A percentile compares a stretch with the other conserved stretches of the same genome.
Evolutionary conservation across 2,113 vertebrate genomes (phyloP).

Genomic region (Limanda limanda): DNA sequence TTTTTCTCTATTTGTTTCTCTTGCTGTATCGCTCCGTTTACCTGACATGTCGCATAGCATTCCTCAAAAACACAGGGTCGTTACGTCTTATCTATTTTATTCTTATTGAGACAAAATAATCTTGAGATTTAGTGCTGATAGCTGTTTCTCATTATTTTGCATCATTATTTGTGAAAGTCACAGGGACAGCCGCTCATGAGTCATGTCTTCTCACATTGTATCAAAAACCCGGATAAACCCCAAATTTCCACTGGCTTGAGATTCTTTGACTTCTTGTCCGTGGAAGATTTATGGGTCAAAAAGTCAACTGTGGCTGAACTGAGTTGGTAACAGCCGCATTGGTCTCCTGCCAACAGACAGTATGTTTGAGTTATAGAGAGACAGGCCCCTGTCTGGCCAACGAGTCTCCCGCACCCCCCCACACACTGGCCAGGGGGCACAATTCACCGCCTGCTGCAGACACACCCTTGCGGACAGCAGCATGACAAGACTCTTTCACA

Average conservation of each 20-base stretch:
- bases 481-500: slow-evolving; percentile 58
- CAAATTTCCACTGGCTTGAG: slow-evolving; percentile 37
- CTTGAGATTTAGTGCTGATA: slow-evolving; percentile 20
- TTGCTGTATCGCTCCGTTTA: slow-evolving; percentile 35
- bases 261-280: slow-evolving; percentile 56
- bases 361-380: slow-evolving; percentile 65
- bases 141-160: not conserved
- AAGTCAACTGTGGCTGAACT: slow-evolving; percentile 61
- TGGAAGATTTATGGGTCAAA: slow-evolving; percentile 62
- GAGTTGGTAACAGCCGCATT: slow-evolving; percentile 39
- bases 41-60: not conserved
- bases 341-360: slow-evolving; percentile 54
- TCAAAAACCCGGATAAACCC: slow-evolving; percentile 40
- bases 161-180: slow-evolving; percentile 12
- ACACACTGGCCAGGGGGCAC: slow-evolving; percentile 61
- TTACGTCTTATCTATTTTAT: slow-evolving; percentile 4
- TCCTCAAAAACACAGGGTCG: not conserved
- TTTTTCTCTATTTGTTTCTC: slow-evolving; percentile 42
- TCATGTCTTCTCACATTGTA: slow-evolving; percentile 36
- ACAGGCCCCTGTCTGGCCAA: slow-evolving; percentile 42
- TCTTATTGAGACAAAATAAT: slow-evolving; percentile 2
- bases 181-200: slow-evolving; percentile 38
- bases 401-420: slow-evolving; percentile 27
- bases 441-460: slow-evolving; percentile 65
- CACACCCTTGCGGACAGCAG: slow-evolving; percentile 53